A percentile compares a stretch with the other conserved stretches of the same genome.
Evolutionary conservation across 2,888 invertebrate species (phyloP).

Genomic region (Cheilosia soror): DNA sequence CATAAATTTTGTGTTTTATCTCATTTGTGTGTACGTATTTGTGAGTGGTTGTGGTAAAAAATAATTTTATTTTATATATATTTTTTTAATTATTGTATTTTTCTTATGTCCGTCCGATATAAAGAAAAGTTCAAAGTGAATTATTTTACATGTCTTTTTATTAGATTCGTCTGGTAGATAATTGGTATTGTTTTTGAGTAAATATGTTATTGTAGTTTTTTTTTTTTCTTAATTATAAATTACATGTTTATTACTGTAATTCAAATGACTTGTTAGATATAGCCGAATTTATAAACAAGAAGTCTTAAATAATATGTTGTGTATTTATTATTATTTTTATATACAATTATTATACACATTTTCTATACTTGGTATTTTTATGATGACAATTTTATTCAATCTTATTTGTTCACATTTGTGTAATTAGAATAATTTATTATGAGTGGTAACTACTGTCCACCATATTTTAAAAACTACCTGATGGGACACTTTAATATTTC

Average conservation of each 20-base stretch:
- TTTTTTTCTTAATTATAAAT: constrained; percentile 15
- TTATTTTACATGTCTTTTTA: constrained; percentile 71
- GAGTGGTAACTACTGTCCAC: no score
- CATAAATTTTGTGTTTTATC: constrained; percentile 70
- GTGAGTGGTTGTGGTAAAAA: constrained; percentile 53
- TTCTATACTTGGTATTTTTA: not conserved
- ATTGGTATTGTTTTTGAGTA: constrained; percentile 14
- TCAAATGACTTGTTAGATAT: constrained; percentile 33
- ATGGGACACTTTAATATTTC: no score
- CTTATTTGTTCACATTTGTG: no score
- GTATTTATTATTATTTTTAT: constrained; percentile 6
- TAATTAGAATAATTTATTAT: no score
- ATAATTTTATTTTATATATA: constrained; percentile 32
- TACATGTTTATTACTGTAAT: constrained; percentile 13
- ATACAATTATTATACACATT: not conserved
- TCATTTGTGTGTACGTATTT: constrained; percentile 60
- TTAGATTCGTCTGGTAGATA: constrained; percentile 54
- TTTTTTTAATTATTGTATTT: constrained; percentile 65
- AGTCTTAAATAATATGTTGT: constrained; percentile 16
- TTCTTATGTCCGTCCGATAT: constrained; percentile 13
- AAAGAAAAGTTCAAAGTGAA: constrained; percentile 59
- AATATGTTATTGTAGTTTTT: constrained; percentile 5
- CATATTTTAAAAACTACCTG: no score
- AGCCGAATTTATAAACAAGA: constrained; percentile 11
- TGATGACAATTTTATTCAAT: not conserved